These are phyloP conservation scores for Plestiodon gilberti DNA, from an alignment of 2,113 vertebrate genomes.

Conservation along the genomic window DNA sequence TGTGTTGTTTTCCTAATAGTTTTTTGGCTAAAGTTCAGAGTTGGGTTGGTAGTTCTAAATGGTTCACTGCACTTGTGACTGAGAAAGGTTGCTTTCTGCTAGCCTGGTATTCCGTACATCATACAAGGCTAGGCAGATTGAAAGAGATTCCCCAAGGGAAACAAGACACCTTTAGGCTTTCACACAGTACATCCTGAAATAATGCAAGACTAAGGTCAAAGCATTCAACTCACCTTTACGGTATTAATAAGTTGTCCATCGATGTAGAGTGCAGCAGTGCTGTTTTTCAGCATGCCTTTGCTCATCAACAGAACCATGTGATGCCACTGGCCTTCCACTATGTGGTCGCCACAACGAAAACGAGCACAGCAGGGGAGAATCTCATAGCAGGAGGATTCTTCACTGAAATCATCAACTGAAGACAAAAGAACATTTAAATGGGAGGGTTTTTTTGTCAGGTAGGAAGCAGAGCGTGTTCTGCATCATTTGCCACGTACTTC, in stretches of 20 bases:
- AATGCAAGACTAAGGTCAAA: background rate
- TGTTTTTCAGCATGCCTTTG: conserved; percentile 99
- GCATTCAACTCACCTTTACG: conserved; percentile 84
- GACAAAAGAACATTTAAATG: conserved; percentile 36
- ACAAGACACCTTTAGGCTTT: background rate
- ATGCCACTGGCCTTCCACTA: conserved; percentile 97
- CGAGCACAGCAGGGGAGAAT: conserved; percentile 96
- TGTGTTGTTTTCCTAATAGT: background rate
- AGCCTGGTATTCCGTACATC: background rate
- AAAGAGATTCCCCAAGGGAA: background rate
- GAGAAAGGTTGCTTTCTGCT: background rate
- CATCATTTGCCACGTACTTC: background rate
- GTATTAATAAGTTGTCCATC: conserved; percentile 94
- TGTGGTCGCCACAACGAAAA: conserved; percentile 94
- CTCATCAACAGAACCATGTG: conserved; percentile 97
- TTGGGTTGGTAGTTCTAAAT: background rate
- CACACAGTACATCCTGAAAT: background rate
- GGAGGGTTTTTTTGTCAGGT: background rate
- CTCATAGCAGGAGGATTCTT: conserved; percentile 97
- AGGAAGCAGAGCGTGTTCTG: background rate
- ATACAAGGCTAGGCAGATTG: background rate
- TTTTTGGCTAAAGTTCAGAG: background rate
- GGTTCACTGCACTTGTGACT: background rate
- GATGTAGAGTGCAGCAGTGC: conserved; percentile 92
- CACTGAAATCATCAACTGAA: conserved; percentile 93